Evolutionary conservation across 2,888 invertebrate genomes (phyloP), one percentile per base, ranked within the genome.

Genomic region (Suillia variegata): DNA sequence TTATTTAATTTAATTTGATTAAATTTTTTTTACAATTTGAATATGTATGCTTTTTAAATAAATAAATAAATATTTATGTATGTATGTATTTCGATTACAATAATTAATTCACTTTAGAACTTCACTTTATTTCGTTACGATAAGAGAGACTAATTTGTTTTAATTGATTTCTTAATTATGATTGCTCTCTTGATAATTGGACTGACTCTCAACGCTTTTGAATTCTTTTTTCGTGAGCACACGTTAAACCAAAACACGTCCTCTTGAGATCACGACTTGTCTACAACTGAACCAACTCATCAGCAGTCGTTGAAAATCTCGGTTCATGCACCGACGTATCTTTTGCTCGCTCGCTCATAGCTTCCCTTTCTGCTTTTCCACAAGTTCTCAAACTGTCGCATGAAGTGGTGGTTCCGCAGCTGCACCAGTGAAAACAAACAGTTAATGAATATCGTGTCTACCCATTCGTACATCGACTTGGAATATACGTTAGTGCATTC

Each of bases 191-290:
- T 21, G 26, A 26, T n/a, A 51, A 45, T 26, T 59, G 54, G 57
- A 26, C n/a, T n/a, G 51, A 59, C 56, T 59, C 62, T 56, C 60
- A 63, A 61, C 64, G 56, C 49, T 42, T 20, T 12, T 53, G 38
- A 8, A 31, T 31, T 42, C 42, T 53, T 21, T 42, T 53, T 53
- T 21, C 21, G 12, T 26, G 42, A 64, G 59, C 67, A 64, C 64
- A 66, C 68, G 65, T 65, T n/a, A 63, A 66, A 67, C 70, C 67
- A 62, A 60, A 62, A 74, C 75, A 81, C 82, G 81, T 82, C 81
- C 74, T 76, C 74, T 75, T 78, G 75, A 80, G 80, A 80, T 80
- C 82, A 82, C 76, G 81, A 80, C 82, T 81, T 76, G 77, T 79
- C 73, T 75, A 77, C 77, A 80, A 81, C 80, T 81, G 75, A 80